Conservation (phyloP, 35 echinoderm and acorn worm species). For the Ptychodera flava region DNA sequence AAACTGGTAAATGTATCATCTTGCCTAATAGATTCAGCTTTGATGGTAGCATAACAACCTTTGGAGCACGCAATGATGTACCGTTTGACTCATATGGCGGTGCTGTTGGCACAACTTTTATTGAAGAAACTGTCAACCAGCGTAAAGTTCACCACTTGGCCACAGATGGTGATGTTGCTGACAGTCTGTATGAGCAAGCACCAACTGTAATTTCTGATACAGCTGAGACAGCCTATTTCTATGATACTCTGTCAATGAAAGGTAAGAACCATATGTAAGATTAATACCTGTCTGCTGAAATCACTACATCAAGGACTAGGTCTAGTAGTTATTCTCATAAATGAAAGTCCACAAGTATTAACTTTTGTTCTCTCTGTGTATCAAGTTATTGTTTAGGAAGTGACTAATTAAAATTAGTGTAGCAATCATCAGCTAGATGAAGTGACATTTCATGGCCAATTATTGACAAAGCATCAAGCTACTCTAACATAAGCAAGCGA, state of each 20-base stretch:
- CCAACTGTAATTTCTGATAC: conserved; percentile 33
- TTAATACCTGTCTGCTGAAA: not conserved
- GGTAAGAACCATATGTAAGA: conserved; percentile 26
- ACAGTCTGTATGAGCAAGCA: conserved; percentile 19
- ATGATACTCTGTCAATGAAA: conserved; percentile 43
- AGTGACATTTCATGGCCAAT: too few species aligned
- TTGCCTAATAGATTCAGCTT: conserved; percentile 47
- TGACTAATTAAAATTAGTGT: too few species aligned
- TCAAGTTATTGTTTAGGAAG: too few species aligned
- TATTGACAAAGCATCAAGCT: too few species aligned
- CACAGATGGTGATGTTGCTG: conserved; percentile 25
- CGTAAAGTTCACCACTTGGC: conserved; percentile 28
- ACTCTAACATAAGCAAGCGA: too few species aligned
- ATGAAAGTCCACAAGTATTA: too few species aligned
- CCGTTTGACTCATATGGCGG: conserved; percentile 7
- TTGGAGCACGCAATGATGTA: conserved; percentile 17
- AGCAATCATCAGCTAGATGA: too few species aligned
- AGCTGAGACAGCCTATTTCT: conserved; percentile 9
- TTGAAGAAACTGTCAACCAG: conserved; percentile 40
- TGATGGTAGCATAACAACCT: conserved; percentile 19
- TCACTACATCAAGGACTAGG: too few species aligned
- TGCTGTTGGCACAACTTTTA: conserved; percentile 56
- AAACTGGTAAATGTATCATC: too few species aligned
- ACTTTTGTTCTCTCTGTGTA: too few species aligned
- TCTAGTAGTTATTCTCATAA: too few species aligned